Conservation (phyloP, 1,140 invertebrate species). For the Listronotus oregonensis region DNA sequence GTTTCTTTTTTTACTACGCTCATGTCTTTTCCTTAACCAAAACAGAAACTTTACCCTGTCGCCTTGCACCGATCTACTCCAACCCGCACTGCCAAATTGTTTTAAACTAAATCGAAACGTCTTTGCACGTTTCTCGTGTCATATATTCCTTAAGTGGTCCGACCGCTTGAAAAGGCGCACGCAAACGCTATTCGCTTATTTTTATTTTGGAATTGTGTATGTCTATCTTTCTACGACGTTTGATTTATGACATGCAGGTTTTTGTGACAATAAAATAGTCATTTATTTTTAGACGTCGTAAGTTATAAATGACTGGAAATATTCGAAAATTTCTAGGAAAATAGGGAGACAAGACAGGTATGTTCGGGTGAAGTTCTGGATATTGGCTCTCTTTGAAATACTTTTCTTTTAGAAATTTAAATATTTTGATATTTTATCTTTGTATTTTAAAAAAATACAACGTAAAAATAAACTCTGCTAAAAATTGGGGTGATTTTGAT, state of each 20-base stretch:
- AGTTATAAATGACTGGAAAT: conserved; percentile 6
- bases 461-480: no score
- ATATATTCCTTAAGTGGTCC: conserved; percentile 18
- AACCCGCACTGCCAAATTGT: conserved; percentile 21
- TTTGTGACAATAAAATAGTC: conserved; percentile 23
- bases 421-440: no score
- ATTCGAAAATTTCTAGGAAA: conserved; percentile 10
- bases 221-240: conserved; percentile 15
- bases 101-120: conserved; percentile 28
- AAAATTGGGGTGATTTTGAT: no score
- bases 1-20: no score
- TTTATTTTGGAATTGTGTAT: conserved; percentile 15
- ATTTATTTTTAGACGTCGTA: conserved; percentile 21
- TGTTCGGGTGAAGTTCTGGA: no score
- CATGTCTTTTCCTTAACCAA: no score
- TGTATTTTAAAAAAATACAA: no score
- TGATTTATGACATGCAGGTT: conserved; percentile 20
- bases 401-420: no score
- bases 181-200: conserved; percentile 10
- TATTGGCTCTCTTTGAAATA: no score
- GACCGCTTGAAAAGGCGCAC: conserved; percentile 13
- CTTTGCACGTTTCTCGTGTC: conserved; percentile 1
- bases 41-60: no score
- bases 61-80: no score
- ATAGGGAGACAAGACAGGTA: conserved; percentile 2